phyloP scores from a whole-genome alignment of 2,113 vertebrate species.

The Butorides virescens region DNA sequence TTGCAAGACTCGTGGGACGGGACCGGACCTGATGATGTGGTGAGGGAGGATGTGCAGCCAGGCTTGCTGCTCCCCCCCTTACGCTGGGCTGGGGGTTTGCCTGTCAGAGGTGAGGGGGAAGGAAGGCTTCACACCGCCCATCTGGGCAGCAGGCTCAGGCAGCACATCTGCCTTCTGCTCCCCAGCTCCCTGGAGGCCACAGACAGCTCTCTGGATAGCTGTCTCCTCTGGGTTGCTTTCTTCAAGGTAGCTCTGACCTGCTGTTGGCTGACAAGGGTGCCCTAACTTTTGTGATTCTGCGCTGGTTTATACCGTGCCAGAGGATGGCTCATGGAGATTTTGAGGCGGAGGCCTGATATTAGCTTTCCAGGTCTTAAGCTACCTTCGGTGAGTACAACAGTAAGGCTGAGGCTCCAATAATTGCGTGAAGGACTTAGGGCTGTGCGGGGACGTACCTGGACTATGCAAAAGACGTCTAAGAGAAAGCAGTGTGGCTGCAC shows the following conservation, averaged over 20 bases:
- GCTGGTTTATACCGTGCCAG: neutral
- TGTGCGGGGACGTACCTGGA: neutral
- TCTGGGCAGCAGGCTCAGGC: neutral
- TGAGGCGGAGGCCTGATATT: neutral
- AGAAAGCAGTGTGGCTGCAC: neutral
- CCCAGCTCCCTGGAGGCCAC: neutral
- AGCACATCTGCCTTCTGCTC: neutral
- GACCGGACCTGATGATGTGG: rapidly evolving
- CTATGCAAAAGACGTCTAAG: rapidly evolving
- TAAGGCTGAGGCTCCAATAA: neutral
- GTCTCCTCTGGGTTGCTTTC: too few species aligned
- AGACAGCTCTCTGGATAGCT: neutral
- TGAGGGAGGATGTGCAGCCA: neutral
- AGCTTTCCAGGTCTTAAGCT: neutral
- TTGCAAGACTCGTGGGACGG: neutral
- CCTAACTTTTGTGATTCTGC: neutral
- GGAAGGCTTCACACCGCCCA: neutral
- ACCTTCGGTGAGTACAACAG: neutral
- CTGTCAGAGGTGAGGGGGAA: neutral
- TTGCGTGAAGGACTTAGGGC: rapidly evolving
- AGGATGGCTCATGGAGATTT: neutral
- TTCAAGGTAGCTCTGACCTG: neutral
- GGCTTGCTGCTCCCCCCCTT: neutral
- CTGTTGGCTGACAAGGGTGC: neutral
- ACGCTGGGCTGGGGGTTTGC: neutral